Percentiles rank a stretch among this genome's conserved stretches.
Evolutionary conservation across 2,888 invertebrate species (phyloP).

Genomic region (Nephrotoma guestfalica): DNA sequence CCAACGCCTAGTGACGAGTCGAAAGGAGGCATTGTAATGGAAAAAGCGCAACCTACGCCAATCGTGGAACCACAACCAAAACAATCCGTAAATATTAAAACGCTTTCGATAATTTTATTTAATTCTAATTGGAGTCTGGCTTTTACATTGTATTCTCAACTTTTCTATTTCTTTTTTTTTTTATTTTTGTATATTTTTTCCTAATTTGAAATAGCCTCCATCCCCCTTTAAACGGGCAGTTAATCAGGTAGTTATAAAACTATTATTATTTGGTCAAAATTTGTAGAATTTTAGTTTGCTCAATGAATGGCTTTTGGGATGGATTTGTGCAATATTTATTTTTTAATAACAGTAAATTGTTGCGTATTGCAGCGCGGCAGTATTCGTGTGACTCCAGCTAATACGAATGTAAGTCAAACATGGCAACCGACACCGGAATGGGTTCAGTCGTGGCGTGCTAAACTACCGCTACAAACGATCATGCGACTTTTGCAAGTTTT

Average conservation of each 20-base stretch:
- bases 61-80: conserved; percentile 14
- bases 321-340: not conserved
- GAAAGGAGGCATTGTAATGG: conserved; percentile 8
- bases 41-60: conserved; percentile 14
- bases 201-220: conserved; percentile 4
- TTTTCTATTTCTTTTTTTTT: not conserved
- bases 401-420: conserved; percentile 7
- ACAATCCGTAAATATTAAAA: not conserved
- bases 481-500: conserved; percentile 96
- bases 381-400: conserved; percentile 37
- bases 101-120: no score
- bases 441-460: conserved; percentile 93
- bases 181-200: not conserved
- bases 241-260: conserved; percentile 23
- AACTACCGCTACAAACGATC: conserved; percentile 95
- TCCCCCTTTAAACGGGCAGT: conserved; percentile 20
- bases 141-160: not conserved
- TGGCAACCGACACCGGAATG: conserved; percentile 95
- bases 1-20: not conserved
- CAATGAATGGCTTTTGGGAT: not conserved
- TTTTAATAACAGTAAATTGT: not conserved
- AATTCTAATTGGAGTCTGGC: not conserved
- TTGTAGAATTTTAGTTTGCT: not conserved
- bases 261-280: not conserved
- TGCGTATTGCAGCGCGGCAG: conserved; percentile 39